Evolutionary conservation across 2,888 invertebrate genomes (phyloP).

Genomic region (Ectemnius continuus): DNA sequence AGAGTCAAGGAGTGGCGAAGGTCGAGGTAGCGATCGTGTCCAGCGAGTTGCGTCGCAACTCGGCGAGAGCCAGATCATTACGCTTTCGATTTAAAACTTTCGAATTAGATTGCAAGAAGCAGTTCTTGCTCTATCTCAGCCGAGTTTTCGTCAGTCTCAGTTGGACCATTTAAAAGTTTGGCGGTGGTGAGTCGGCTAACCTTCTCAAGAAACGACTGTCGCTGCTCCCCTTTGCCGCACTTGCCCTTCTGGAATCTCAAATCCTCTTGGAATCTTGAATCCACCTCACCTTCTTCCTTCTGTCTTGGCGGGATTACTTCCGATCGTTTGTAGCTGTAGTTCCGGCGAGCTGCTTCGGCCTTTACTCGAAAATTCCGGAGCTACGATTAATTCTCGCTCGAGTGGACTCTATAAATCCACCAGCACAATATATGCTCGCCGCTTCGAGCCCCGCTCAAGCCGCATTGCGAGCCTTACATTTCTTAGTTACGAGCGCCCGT

Average conservation of each 20-base stretch:
- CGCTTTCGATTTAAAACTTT: slow-evolving; percentile 65
- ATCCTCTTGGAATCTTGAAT: slow-evolving; percentile 14
- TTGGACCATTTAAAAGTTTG: slow-evolving; percentile 61
- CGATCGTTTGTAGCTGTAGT: slow-evolving; percentile 48
- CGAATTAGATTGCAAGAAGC: slow-evolving; percentile 66
- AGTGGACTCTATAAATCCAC: slow-evolving; percentile 45
- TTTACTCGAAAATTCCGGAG: slow-evolving; percentile 10
- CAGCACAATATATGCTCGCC: neutral
- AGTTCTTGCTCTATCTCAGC: slow-evolving; percentile 4
- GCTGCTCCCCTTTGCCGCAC: slow-evolving; percentile 18
- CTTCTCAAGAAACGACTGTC: slow-evolving; percentile 21
- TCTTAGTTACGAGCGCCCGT: slow-evolving; percentile 26
- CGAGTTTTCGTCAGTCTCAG: slow-evolving; percentile 36
- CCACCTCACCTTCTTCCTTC: slow-evolving; percentile 19
- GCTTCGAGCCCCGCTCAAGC: neutral
- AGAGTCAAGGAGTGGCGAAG: neutral
- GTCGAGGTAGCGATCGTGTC: neutral
- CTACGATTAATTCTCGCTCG: slow-evolving; percentile 48
- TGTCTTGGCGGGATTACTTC: slow-evolving; percentile 37
- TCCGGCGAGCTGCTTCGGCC: slow-evolving; percentile 28
- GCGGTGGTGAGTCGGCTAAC: slow-evolving; percentile 42
- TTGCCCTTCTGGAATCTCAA: neutral
- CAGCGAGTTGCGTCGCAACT: neutral
- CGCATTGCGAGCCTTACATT: slow-evolving; percentile 8
- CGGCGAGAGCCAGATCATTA: slow-evolving; percentile 43